Evolutionary conservation across 1,140 invertebrate species (phyloP).

Genomic region (Laupala kohalensis): DNA sequence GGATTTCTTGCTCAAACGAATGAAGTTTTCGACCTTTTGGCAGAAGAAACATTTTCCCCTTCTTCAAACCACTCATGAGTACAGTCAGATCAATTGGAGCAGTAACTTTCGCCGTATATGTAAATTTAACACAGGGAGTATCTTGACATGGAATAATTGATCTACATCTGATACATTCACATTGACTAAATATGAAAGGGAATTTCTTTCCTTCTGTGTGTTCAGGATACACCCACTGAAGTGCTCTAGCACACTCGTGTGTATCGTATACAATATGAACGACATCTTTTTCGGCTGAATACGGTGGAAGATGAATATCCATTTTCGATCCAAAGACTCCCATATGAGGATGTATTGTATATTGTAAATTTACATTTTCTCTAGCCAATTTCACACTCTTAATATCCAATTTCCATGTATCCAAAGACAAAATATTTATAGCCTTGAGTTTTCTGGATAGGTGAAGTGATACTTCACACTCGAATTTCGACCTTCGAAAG

Average conservation of each 20-base stretch:
- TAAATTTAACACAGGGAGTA: background rate
- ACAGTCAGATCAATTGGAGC: constrained; percentile 65
- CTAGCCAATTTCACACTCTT: background rate
- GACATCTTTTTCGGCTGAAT: background rate
- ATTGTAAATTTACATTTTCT: background rate
- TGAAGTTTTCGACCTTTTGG: constrained; percentile 31
- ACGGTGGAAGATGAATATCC: background rate
- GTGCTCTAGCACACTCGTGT: background rate
- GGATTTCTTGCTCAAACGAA: constrained; percentile 61
- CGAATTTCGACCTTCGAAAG: background rate
- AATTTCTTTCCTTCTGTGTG: background rate
- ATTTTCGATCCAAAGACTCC: background rate
- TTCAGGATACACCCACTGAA: background rate
- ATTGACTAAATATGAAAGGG: background rate
- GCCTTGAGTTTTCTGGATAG: background rate
- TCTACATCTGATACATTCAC: background rate
- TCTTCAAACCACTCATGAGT: constrained; percentile 75
- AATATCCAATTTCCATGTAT: background rate
- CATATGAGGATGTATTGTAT: background rate
- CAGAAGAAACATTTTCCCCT: constrained; percentile 27
- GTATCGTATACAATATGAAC: background rate
- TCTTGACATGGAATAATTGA: background rate
- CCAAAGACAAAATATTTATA: background rate
- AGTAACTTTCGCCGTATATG: constrained; percentile 35
- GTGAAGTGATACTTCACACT: background rate